These are phyloP conservation scores for Oceanodroma tethys DNA, from an alignment of 2,113 vertebrate genomes.

Conservation along the genomic window DNA sequence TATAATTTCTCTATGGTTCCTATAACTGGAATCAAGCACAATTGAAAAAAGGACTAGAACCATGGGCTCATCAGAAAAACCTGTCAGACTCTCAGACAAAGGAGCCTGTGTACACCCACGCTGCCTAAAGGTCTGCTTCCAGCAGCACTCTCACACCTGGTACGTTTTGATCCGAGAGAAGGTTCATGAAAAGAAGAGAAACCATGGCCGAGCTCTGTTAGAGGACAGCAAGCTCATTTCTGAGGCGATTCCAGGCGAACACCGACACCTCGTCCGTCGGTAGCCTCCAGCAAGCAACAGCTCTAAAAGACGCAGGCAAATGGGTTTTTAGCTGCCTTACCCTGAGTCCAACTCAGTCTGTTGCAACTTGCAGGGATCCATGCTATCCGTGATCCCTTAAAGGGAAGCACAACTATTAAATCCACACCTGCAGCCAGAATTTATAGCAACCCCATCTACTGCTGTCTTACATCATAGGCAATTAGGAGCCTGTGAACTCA, in stretches of 20 bases:
- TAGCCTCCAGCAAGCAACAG: neutral
- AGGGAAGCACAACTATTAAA: slow-evolving; percentile 61
- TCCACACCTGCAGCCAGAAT: slow-evolving; percentile 62
- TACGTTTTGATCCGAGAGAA: accelerated
- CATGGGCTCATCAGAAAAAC: neutral
- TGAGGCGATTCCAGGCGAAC: neutral
- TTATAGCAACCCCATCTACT: slow-evolving; percentile 52
- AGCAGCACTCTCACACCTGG: neutral
- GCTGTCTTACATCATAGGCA: slow-evolving; percentile 55
- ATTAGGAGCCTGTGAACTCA: slow-evolving; percentile 55
- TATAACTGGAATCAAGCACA: neutral
- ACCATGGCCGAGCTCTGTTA: neutral
- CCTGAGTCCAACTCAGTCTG: neutral
- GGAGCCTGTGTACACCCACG: neutral
- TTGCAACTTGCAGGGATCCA: slow-evolving; percentile 51
- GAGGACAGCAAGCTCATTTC: neutral
- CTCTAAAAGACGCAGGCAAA: neutral
- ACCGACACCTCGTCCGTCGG: neutral
- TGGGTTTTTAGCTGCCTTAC: neutral
- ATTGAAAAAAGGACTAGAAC: neutral
- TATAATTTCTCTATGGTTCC: neutral
- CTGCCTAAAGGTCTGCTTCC: neutral
- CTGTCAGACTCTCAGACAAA: neutral
- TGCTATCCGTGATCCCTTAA: neutral
- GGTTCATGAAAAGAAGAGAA: neutral